Evolutionary conservation across 2,888 invertebrate genomes (phyloP).

Genomic region (Mechanitis messenoides): DNA sequence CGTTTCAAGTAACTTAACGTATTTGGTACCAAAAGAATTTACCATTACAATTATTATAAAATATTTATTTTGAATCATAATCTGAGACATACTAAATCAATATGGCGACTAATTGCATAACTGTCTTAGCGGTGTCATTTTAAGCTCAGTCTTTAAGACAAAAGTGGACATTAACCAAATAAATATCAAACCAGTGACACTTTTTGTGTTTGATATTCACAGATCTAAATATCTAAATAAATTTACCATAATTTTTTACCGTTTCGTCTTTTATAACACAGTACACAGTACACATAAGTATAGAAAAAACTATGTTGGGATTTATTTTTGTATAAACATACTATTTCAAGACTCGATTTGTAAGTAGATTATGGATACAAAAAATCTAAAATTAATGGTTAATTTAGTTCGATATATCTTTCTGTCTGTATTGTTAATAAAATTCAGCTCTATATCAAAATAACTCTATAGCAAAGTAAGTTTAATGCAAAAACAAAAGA

Average conservation of each 20-base stretch:
- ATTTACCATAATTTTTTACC: background rate
- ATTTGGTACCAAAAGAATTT: no score
- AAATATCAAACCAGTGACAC: constrained; percentile 42
- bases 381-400: no score
- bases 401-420: no score
- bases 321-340: no score
- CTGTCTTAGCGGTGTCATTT: no score
- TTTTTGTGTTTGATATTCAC: constrained; percentile 37
- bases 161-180: constrained; percentile 46
- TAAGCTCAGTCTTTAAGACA: constrained; percentile 36
- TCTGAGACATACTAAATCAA: constrained; percentile 18
- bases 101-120: no score
- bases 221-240: constrained; percentile 22
- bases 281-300: no score
- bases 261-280: background rate
- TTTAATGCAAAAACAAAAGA: constrained; percentile 31
- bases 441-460: constrained; percentile 11
- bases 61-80: constrained; percentile 34
- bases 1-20: no score
- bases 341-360: no score
- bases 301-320: no score
- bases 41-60: background rate
- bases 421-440: background rate
- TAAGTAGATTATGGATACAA: no score
- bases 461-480: constrained; percentile 13